phyloP scores from a whole-genome alignment of 2,113 vertebrate species.

The Carollia perspicillata region DNA sequence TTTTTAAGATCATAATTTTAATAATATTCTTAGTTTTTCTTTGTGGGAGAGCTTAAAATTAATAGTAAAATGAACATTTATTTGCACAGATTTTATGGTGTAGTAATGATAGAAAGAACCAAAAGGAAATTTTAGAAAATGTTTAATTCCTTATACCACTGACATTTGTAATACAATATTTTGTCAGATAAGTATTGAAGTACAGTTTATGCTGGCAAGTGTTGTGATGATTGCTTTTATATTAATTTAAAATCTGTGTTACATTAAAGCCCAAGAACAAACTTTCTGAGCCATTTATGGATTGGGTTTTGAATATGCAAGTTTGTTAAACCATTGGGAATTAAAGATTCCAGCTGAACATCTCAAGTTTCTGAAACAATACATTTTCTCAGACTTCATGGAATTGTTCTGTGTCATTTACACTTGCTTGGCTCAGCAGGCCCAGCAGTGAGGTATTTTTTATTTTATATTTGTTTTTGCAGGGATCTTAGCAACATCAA shows the following conservation, averaged over 20 bases:
- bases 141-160: conserved; percentile 42
- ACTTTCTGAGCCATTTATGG: conserved; percentile 64
- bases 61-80: conserved; percentile 17
- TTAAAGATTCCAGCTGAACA: conserved; percentile 80
- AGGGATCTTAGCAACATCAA: conserved; percentile 99
- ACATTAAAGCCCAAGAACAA: conserved; percentile 64
- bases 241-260: conserved; percentile 75
- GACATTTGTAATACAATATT: conserved; percentile 62
- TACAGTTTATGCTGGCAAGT: conserved; percentile 73
- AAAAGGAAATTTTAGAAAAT: conserved; percentile 56
- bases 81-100: neutral
- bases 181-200: conserved; percentile 68
- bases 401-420: conserved; percentile 84
- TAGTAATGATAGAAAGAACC: conserved; percentile 44
- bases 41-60: conserved; percentile 17
- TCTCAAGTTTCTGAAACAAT: conserved; percentile 84
- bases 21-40: conserved; percentile 44
- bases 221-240: conserved; percentile 63
- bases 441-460: conserved; percentile 83
- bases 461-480: conserved; percentile 83
- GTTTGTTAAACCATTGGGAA: conserved; percentile 80
- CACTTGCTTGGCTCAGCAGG: conserved; percentile 74
- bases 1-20: conserved; percentile 50
- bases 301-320: conserved; percentile 69
- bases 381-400: conserved; percentile 82